Percentiles rank a stretch among this genome's conserved stretches.
Conservation (phyloP, 2,113 vertebrate species). For the Oxygymnocypris stewartii region DNA sequence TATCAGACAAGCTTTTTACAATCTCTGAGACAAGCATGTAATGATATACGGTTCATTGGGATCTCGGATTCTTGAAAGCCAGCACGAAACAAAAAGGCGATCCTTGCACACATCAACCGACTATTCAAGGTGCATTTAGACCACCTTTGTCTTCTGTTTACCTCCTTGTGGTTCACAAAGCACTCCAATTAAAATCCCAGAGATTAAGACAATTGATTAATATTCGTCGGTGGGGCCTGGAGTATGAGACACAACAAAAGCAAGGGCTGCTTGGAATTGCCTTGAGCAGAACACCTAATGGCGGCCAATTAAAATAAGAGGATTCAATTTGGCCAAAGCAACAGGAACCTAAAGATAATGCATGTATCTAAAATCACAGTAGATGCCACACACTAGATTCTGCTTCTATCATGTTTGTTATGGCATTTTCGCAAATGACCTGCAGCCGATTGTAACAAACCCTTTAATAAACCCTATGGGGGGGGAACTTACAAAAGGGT, state of each 20-base stretch:
- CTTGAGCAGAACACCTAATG: constrained; percentile 74
- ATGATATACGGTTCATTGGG: constrained; percentile 26
- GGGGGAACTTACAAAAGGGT: background rate
- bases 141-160: constrained; percentile 43
- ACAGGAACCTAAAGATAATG: constrained; percentile 77
- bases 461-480: background rate
- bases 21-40: constrained; percentile 38
- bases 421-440: constrained; percentile 72
- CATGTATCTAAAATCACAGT: constrained; percentile 74
- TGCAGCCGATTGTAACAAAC: constrained; percentile 56
- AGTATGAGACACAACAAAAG: constrained; percentile 67
- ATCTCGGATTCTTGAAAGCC: constrained; percentile 7
- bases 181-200: constrained; percentile 67
- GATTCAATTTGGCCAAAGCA: constrained; percentile 80
- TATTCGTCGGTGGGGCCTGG: constrained; percentile 69
- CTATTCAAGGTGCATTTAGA: constrained; percentile 18
- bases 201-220: constrained; percentile 73
- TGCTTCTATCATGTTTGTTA: constrained; percentile 71
- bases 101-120: background rate
- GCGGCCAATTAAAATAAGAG: constrained; percentile 80
- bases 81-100: background rate
- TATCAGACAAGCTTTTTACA: constrained; percentile 38
- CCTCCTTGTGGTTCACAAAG: constrained; percentile 71
- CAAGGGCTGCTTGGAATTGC: constrained; percentile 65
- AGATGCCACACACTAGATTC: constrained; percentile 64